These are phyloP conservation scores for Tubiluchus corallicola DNA, from an alignment of 2,888 invertebrate genomes.

Conservation along the genomic window DNA sequence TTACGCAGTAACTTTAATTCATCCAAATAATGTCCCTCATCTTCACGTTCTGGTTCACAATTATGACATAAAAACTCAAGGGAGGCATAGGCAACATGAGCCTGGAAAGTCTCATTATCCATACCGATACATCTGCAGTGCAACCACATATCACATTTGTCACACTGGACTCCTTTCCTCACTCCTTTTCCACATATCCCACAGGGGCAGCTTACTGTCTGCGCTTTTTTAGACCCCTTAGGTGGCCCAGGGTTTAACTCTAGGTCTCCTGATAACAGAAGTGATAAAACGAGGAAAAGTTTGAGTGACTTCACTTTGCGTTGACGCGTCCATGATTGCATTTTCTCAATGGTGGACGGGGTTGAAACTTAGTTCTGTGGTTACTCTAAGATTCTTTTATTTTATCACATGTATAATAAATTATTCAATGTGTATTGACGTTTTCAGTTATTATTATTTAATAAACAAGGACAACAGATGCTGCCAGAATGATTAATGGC, in stretches of 20 bases:
- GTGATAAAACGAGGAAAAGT: neutral
- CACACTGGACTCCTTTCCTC: neutral
- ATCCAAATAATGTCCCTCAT: neutral
- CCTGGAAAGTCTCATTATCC: neutral
- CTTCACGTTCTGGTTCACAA: neutral
- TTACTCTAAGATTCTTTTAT: too few species aligned
- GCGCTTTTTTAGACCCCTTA: too few species aligned
- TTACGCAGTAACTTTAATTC: neutral
- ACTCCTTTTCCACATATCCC: neutral
- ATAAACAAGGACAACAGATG: too few species aligned
- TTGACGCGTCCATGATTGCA: too few species aligned
- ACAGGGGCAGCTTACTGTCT: neutral
- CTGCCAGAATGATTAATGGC: too few species aligned
- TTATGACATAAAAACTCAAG: neutral
- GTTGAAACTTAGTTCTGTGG: too few species aligned
- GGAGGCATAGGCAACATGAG: neutral
- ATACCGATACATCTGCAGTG: neutral
- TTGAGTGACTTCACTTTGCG: neutral
- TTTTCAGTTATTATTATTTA: too few species aligned
- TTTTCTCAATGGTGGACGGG: too few species aligned
- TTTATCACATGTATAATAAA: too few species aligned
- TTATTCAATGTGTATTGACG: too few species aligned
- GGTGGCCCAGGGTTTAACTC: neutral
- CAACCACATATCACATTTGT: neutral
- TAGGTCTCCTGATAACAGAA: constrained; percentile 1